Base-by-base conservation (phyloP, 1,140 invertebrate genomes). In the Drosophila nannoptera region DNA sequence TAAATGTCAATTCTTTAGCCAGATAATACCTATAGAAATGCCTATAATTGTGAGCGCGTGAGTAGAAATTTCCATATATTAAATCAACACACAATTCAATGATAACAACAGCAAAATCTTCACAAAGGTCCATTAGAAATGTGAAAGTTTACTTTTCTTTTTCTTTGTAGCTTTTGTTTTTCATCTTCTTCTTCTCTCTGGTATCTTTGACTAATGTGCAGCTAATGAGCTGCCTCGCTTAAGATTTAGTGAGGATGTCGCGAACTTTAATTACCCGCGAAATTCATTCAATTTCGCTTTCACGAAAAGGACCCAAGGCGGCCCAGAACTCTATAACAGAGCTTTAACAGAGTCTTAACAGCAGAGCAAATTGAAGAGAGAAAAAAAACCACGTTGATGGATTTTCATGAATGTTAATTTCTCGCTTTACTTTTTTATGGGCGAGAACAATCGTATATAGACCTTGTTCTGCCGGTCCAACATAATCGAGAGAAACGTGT, bases 101-200 rank as follows among this genome's bases (percentile, higher is more conserved):
- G 68, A 64, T 75, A 76, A 73, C 81, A 81, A 61, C 69, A 22
- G 73, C 62, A 75, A 67, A 71, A 12, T n/a, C 5, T 5, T 2
- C 33, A 16, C 7, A 35, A 14, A 16, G 12, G 58, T 46, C 73
- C 69, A 86, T 80, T 80, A 76, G 66, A 80, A 77, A 80, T 84
- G 80, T 84, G 80, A 84, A 84, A 84, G 80, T 84, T 86, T 63
- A 84, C 80, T 84, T 84, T 84, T 84, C 76, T 70, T 76, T 80
- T 84, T 58, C 33, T 63, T 62, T 53, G 61, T 8, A 31, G 11
- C 9, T 58, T 40, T 43, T 43, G 40, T 7, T 14, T 43, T 43
- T 43, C 14, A 14, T 22, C 35, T 43, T 43, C 40, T 43, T 43
- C 40, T 43, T 14, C 12, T 14, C 14, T 56, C 38, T 29, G 36